Percentiles rank a stretch among this genome's conserved stretches.
phyloP scores from a whole-genome alignment of 1,140 invertebrate genomes.

The Apis cerana region DNA sequence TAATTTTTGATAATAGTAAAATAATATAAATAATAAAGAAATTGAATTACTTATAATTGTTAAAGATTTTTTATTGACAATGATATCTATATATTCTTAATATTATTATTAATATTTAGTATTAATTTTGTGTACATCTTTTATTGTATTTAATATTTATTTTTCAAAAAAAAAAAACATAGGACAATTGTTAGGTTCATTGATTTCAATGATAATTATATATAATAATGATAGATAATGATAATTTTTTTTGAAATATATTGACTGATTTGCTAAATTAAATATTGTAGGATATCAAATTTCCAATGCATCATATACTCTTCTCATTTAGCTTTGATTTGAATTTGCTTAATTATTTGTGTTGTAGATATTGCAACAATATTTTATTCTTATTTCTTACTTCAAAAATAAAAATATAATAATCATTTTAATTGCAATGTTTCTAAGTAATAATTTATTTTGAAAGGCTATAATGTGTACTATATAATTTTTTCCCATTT shows the following conservation, averaged over 20 bases:
- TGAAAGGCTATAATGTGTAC: constrained; percentile 98
- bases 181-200: too few relatives aligned
- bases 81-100: too few relatives aligned
- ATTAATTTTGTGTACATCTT: too few relatives aligned
- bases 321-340: constrained; percentile 87
- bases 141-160: too few relatives aligned
- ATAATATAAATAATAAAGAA: too few relatives aligned
- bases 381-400: constrained; percentile 91
- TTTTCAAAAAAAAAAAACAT: too few relatives aligned
- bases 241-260: constrained; percentile 71
- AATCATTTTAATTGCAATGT: constrained; percentile 96
- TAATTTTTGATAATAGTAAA: too few relatives aligned
- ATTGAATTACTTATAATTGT: too few relatives aligned
- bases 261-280: constrained; percentile 78
- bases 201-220: too few relatives aligned
- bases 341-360: constrained; percentile 81
- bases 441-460: constrained; percentile 99
- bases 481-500: constrained; percentile 93
- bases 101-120: too few relatives aligned
- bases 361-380: constrained; percentile 79
- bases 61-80: too few relatives aligned
- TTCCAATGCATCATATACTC: constrained; percentile 91
- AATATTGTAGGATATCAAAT: constrained; percentile 85
- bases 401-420: constrained; percentile 98
- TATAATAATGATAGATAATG: too few relatives aligned